Base-by-base conservation (phyloP, 2,797 vertebrate species). In the Echiichthys vipera region DNA sequence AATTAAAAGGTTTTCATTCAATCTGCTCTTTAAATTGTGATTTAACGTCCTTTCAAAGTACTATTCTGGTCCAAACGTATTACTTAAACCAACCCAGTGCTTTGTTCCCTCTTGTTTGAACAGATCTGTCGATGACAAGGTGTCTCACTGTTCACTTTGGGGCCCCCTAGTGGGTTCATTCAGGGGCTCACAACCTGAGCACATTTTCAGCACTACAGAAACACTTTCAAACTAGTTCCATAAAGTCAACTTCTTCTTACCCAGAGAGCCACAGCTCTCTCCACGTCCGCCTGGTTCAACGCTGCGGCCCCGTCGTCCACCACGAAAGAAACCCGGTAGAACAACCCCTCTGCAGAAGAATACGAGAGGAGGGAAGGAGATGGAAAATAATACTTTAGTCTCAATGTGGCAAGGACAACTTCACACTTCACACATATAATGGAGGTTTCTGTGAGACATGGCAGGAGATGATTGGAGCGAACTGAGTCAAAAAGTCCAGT, bases 301-400 rank as follows among this genome's bases (percentile, higher is more conserved):
- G 51, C n/a, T 0, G 71, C 45, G 43, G 70, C 77, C 25, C 70
- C 71, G 37, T 90, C 94, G 2, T 81, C 74, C 80, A 97, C 89
- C 55, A 74, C 83, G 68, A 98, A 81, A 1, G 93, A 92, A 46
- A 97, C 88, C 71, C 93, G 93, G 94, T 96, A 98, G 93, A 95
- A 95, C 14, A 94, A 83, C 15, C 92, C 92, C 81, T 97, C 98
- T 99, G 96, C 75, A 70, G 88, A 84, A 64, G 89, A 89, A 84
- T 27, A 83, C 29, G 45, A 81, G 30, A 51, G 6, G 27, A 32
- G 5, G 10, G 87, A 92, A 86, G 50, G 45, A 49, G 20, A 89
- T 91, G 74, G 32, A 61, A 7, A 53, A 47, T 14, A 20, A 47
- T 15, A 14, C 5, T 22, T 78, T 9, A 71, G 63, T 51, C 36